Base-by-base conservation (phyloP, 2,113 vertebrate genomes). In the Myrmophylax atrothorax region DNA sequence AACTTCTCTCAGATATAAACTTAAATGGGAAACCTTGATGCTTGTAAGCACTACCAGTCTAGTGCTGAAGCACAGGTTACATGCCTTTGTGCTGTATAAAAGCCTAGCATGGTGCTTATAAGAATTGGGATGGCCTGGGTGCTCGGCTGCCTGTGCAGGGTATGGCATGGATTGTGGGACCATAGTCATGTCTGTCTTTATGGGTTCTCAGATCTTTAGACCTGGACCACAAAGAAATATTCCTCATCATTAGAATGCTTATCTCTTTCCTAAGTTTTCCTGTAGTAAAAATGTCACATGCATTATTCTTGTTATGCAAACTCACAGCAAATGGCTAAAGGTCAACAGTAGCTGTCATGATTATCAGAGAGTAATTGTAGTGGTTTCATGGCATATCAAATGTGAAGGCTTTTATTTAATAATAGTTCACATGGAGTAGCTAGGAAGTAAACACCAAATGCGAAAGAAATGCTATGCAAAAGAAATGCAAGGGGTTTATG, bases 271-370 rank as follows among this genome's bases (percentile, higher is more conserved):
- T 47, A 53, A 89, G 38, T 46, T 93, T 82, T 96, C 31, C 81
- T 69, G 24, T 69, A 76, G 75, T 84, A 84, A 93, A 95, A 96
- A 90, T 90, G 75, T 67, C 88, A 68, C 38, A 10, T 35, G n/a
- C 47, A 33, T 93, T 95, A 81, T 96, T 92, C 63, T 84, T 64
- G 33, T 90, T 93, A 96, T 60, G 76, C 88, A 88, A 52, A 95
- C 86, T 52, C 1, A 1, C 64, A 86, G 72, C 59, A 75, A 88
- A 68, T 74, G 85, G 44, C 85, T 64, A 58, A 93, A 95, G 92
- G 94, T 90, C 88, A 90, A 84, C 9, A 14, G 58, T 72, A 60
- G 64, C 93, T 78, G 75, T 96, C 92, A 86, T 35, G 85, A 88
- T 95, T 90, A 90, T 70, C 47, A 19, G 63, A 69, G 67, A 81